Evolutionary conservation across 1,140 invertebrate species (phyloP), one percentile per base, ranked within the genome.

Genomic region (Zaprionus davidi): DNA sequence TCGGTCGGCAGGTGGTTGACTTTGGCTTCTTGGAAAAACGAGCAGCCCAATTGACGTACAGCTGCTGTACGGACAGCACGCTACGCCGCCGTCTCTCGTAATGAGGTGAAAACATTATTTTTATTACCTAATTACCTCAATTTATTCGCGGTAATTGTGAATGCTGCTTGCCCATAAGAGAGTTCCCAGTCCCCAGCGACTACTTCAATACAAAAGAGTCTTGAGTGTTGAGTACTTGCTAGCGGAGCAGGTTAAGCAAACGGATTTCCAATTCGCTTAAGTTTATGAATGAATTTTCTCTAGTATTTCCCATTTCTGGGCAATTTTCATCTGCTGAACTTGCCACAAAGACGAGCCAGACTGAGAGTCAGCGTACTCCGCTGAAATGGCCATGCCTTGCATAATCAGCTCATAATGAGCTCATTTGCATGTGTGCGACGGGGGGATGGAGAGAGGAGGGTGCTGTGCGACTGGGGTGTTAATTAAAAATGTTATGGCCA

Each of bases 71-170:
- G 28, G 28, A 2, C 75, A 26, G 22, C 44, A n/a, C 38, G 60
- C 62, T 59, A 44, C n/a, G n/a, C 13, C 46, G 1, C 46, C 56
- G 62, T 53, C 56, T 36, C 38, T 60, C 26, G 69, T 79, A 85
- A 90, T 77, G 85, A 90, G 85, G 81, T 90, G 85, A 90, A 90
- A 90, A 90, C 85, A 90, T 87, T 87, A 85, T 91, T 87, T 91
- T 91, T 87, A 91, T 91, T 91, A 88, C 88, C 88, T 80, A 87
- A 91, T 91, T 91, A 91, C 88, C 88, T 78, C 83, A 91, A 91
- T 88, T 91, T 91, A 84, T 91, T 91, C 77, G 71, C 72, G 53
- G 80, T 87, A 87, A 90, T 90, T 90, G 83, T 53, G 34, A 85
- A 66, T 76, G 75, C 46, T 76, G 46, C 46, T 57, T 46, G 41